phyloP scores from a whole-genome alignment of 2,888 invertebrate genomes.

The Mythimna vitellina region DNA sequence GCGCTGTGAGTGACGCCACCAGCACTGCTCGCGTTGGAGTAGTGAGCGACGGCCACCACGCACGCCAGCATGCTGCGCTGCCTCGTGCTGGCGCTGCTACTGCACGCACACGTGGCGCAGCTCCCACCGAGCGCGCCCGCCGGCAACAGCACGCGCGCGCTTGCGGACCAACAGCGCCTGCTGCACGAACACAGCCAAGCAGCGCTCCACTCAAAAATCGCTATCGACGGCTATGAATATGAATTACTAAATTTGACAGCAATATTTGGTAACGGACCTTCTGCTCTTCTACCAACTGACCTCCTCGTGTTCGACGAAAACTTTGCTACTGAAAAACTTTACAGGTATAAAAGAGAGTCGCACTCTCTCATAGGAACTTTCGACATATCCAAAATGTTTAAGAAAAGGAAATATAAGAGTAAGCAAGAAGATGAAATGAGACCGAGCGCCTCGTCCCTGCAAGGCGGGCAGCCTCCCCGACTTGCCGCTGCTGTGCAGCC shows the following conservation, averaged over 20 bases:
- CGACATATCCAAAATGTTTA: slow-evolving; percentile 81
- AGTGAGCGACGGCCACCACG: slow-evolving; percentile 23
- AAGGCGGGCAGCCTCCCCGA: slow-evolving; percentile 29
- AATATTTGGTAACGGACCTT: slow-evolving; percentile 14
- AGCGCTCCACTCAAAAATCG: background rate
- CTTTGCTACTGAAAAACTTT: slow-evolving; percentile 17
- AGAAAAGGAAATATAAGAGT: slow-evolving; percentile 70
- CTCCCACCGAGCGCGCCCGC: background rate
- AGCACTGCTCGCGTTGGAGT: slow-evolving; percentile 5
- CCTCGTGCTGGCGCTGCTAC: slow-evolving; percentile 36
- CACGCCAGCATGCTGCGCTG: slow-evolving; percentile 33
- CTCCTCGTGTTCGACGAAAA: slow-evolving; percentile 33
- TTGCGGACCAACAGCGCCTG: slow-evolving; percentile 5
- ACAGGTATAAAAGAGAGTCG: slow-evolving; percentile 69
- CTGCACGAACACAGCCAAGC: slow-evolving; percentile 16
- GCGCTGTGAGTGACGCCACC: background rate
- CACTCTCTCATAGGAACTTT: slow-evolving; percentile 81
- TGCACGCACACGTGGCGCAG: slow-evolving; percentile 22
- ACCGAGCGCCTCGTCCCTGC: slow-evolving; percentile 73
- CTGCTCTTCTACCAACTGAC: background rate
- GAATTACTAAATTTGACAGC: slow-evolving; percentile 41
- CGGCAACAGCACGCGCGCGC: slow-evolving; percentile 19
- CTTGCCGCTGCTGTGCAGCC: background rate
- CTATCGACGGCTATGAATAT: slow-evolving; percentile 32
- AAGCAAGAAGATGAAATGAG: slow-evolving; percentile 51